phyloP scores from a whole-genome alignment of 2,113 vertebrate genomes.

The Semnornis frantzii region DNA sequence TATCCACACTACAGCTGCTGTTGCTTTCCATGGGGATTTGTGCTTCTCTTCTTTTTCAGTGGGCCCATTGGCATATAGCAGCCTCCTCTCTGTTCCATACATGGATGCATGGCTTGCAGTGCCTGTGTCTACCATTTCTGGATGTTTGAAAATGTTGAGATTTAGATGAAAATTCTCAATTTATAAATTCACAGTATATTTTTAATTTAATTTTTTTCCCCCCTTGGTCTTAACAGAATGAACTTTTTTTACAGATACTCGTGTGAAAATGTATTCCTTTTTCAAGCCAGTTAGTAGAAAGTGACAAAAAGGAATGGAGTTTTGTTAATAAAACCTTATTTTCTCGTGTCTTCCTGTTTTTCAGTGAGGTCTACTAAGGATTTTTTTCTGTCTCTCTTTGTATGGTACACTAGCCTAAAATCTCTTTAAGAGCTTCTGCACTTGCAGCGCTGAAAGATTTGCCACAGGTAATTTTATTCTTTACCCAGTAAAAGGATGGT shows the following conservation, averaged over 20 bases:
- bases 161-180: neutral
- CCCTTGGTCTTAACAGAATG: neutral
- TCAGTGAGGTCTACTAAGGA: neutral
- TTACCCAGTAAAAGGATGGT: neutral
- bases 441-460: neutral
- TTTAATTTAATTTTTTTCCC: neutral
- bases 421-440: neutral
- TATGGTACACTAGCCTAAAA: neutral
- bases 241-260: neutral
- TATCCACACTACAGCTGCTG: neutral
- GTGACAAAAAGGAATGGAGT: neutral
- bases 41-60: neutral
- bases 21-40: neutral
- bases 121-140: neutral
- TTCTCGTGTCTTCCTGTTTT: neutral
- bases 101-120: neutral
- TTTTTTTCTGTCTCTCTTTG: neutral
- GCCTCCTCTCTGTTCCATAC: neutral
- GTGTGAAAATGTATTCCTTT: neutral
- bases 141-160: neutral
- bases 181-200: neutral
- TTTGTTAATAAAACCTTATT: neutral
- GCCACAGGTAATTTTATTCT: neutral
- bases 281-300: neutral
- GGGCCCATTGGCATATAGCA: neutral